Evolutionary conservation across 2,888 invertebrate genomes (phyloP).

Genomic region (Helicoverpa assulta): DNA sequence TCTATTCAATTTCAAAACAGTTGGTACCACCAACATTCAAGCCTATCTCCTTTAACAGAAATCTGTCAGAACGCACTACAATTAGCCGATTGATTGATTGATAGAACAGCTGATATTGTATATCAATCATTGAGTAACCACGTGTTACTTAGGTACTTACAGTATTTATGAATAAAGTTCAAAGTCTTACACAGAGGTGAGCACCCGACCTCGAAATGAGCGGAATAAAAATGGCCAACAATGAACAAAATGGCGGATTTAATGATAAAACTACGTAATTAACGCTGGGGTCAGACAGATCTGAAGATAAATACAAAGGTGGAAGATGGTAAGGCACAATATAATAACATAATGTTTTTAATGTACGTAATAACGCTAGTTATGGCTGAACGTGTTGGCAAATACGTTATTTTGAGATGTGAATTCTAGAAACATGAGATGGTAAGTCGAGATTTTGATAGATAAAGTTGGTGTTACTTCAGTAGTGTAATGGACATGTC

Average conservation of each 20-base stretch:
- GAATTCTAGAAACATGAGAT: neutral
- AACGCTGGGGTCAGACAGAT: conserved; percentile 49
- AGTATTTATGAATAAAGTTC: conserved; percentile 37
- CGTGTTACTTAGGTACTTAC: conserved; percentile 7
- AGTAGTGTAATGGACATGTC: neutral
- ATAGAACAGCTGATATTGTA: conserved; percentile 24
- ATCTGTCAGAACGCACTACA: neutral
- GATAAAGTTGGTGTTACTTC: too few species aligned
- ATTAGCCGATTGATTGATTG: conserved; percentile 27
- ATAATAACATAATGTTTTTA: conserved; percentile 27
- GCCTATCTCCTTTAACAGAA: conserved; percentile 14
- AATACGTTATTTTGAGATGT: conserved; percentile 11
- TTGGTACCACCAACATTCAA: neutral
- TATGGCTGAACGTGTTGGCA: conserved; percentile 10
- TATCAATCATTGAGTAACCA: conserved; percentile 22
- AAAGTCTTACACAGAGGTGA: conserved; percentile 46
- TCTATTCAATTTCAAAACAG: neutral
- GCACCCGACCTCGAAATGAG: conserved; percentile 51
- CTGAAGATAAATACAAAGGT: conserved; percentile 38
- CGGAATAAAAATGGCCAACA: conserved; percentile 53
- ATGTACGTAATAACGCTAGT: conserved; percentile 18
- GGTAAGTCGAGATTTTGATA: too few species aligned
- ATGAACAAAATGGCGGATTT: conserved; percentile 53
- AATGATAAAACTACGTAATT: conserved; percentile 55
- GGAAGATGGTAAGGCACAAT: conserved; percentile 26